Base-by-base conservation (phyloP, 2,888 invertebrate species). In the Acanthoscelides obtectus region DNA sequence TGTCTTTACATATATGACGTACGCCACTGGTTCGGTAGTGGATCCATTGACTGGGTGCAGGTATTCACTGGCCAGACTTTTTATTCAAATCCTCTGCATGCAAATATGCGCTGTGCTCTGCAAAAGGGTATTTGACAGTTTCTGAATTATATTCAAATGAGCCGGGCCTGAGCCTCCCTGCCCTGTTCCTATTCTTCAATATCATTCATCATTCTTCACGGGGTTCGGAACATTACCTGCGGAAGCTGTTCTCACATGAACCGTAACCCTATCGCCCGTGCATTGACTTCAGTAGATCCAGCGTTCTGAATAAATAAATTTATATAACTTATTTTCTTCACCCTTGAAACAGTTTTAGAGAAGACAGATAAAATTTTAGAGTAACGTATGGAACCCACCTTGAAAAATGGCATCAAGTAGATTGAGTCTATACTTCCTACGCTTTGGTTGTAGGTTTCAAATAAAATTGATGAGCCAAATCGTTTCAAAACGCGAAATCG, bases 131-230 rank as follows among this genome's bases (percentile, higher is more conserved):
- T 82, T 83, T 84, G 84, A 84, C 83, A 84, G 83, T 83, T 84
- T 80, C 79, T 83, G 83, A 84, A 84, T 84, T 80, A 84, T 84
- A 84, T 84, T 84, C 82, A 84, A 83, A 83, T 83, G 79, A 83
- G 80, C 77, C 81, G 79, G 79, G 77, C 75, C 76, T 77, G 78
- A 76, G 76, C 78, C 76, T 77, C 77, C 78, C 63, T 20, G 20
- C 4, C n/a, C 20, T 65, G 20, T 5, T 75, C 78, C 80, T 77
- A 79, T 80, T 79, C 80, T 77, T 65, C 74, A 76, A 80, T 75
- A 79, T 80, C 20, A 66, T 66, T 66, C 20, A 66, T 66, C 66
- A 66, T 66, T 66, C 22, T 66, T 20, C 66, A 66, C 66, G 66
- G 66, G 45, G 8, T 12, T 17, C 1, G 12, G 45, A 4, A 45